Conservation (phyloP, 1,140 invertebrate species). For the Rhynchophorus ferrugineus region DNA sequence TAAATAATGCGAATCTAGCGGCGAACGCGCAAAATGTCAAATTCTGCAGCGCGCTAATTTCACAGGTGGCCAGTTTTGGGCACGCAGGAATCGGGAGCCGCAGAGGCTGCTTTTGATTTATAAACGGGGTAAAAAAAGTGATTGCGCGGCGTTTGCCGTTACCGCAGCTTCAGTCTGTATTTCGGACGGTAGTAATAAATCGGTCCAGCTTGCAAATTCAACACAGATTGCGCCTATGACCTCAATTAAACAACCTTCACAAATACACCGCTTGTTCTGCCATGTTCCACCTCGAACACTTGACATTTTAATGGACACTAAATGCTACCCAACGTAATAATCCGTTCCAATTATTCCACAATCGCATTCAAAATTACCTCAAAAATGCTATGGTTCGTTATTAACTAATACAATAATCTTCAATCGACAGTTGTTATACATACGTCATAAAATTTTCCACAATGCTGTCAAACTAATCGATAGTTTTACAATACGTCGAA, state of each 20-base stretch:
- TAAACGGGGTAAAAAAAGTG: constrained; percentile 14
- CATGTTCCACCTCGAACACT: no score
- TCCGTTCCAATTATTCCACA: no score
- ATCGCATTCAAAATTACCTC: no score
- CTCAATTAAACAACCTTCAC: constrained; percentile 10
- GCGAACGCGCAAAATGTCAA: constrained; percentile 18
- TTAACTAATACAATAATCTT: no score
- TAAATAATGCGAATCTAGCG: constrained; percentile 18
- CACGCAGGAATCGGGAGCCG: constrained; percentile 16
- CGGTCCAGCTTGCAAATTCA: constrained; percentile 8
- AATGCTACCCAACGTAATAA: no score
- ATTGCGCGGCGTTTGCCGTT: constrained; percentile 16
- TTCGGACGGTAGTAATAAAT: constrained; percentile 13
- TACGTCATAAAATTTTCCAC: no score
- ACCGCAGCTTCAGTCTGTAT: constrained; percentile 11
- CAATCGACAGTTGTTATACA: no score
- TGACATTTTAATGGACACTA: no score
- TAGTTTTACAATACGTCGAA: no score
- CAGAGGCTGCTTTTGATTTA: constrained; percentile 16
- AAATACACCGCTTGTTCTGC: no score
- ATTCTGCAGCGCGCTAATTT: constrained; percentile 17
- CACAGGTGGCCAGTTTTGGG: constrained; percentile 19
- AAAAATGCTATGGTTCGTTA: no score
- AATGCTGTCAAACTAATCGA: no score
- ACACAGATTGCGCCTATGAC: constrained; percentile 6